Base-by-base conservation (phyloP, 2,797 vertebrate species). In the Gymnothorax javanicus region DNA sequence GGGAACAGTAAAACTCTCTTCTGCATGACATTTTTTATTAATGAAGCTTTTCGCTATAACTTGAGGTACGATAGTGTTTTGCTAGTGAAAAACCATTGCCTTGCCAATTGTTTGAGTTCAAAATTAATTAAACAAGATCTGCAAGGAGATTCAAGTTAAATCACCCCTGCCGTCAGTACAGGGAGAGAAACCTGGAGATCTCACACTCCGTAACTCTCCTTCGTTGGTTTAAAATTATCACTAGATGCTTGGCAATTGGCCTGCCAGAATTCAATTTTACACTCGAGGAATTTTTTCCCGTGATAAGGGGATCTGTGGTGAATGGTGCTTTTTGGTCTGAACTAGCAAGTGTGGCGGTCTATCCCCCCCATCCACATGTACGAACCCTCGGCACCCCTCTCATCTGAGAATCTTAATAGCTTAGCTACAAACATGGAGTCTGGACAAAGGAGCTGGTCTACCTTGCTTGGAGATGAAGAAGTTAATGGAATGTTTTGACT, bases 211-310 rank as follows among this genome's bases (percentile, higher is more conserved):
- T 82, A 8, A 89, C 88, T 82, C 59, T 90, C 85, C 87, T 83
- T 77, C 25, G 82, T 56, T 50, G 20, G 69, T 89, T 86, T 90
- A 82, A 85, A 91, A 88, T 91, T 90, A 58, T 88, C 84, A 87
- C 87, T 23, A 52, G n/a, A 86, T 58, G 33, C 3, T 13, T 57
- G 64, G 89, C 84, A 90, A 87, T 91, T 92, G 86, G 43, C 20
- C 84, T 57, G 43, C 84, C 58, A 58, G 87, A 95, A 94, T 95
- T 94, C 87, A 94, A 93, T 95, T 95, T 95, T 93, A 94, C 93
- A 94, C 94, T 91, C 87, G 89, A 92, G 88, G 93, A 94, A 88
- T 91, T 94, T 43, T 90, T 90, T n/a, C 88, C 79, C 52, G 33
- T 81, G 84, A 75, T 71, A 85, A 57, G 62, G 52, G 25, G 69